These are phyloP conservation scores for Apodemia mormo DNA, from an alignment of 2,888 invertebrate genomes.

Conservation along the genomic window DNA sequence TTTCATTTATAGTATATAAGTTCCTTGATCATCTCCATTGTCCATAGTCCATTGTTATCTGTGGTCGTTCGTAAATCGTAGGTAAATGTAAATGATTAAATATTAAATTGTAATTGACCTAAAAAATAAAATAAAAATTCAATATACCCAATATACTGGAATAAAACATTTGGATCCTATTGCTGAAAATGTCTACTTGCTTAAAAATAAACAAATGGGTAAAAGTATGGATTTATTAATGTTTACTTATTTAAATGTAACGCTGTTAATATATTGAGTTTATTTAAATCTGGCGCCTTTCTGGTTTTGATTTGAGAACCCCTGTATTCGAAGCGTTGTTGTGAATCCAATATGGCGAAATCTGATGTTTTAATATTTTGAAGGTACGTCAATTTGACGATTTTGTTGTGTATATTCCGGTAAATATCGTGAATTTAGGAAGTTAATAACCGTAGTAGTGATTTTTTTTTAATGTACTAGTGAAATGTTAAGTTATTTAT, in stretches of 20 bases:
- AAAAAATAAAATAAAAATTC: too few species aligned
- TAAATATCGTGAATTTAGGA: slow-evolving; percentile 64
- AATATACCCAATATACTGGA: too few species aligned
- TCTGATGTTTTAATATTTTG: slow-evolving; percentile 81
- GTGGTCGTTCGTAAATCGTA: too few species aligned
- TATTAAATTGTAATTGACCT: too few species aligned
- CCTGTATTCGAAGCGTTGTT: slow-evolving; percentile 85
- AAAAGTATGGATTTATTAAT: not conserved
- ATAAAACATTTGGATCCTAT: not conserved
- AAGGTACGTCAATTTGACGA: slow-evolving; percentile 82
- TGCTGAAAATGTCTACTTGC: not conserved
- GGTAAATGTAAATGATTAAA: too few species aligned
- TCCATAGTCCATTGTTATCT: too few species aligned
- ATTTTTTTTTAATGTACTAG: slow-evolving; percentile 44
- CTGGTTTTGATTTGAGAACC: slow-evolving; percentile 69
- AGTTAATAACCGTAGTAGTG: slow-evolving; percentile 47
- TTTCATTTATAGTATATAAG: too few species aligned
- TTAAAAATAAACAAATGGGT: not conserved
- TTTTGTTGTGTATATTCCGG: slow-evolving; percentile 72
- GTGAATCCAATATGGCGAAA: slow-evolving; percentile 87
- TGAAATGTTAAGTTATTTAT: slow-evolving; percentile 49
- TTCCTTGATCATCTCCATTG: too few species aligned
- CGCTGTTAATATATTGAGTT: not conserved
- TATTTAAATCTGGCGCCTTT: slow-evolving; percentile 58
- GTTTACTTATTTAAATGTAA: not conserved